Conservation (phyloP, 2,888 invertebrate genomes). For the Drosophila leonis region DNA sequence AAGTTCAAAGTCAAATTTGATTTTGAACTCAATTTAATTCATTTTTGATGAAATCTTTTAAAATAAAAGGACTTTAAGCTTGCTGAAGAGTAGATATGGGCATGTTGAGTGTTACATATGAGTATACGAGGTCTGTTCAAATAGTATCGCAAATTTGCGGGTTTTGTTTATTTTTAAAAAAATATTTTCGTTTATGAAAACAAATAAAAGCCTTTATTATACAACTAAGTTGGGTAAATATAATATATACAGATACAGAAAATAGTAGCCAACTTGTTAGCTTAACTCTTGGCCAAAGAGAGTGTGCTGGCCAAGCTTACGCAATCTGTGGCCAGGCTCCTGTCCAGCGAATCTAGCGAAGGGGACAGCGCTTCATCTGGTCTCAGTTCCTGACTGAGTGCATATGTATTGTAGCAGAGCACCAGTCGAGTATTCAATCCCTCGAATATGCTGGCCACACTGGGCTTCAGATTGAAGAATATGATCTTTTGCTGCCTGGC, state of each 20-base stretch:
- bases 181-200: background rate
- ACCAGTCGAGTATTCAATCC: constrained; percentile 85
- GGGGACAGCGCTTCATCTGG: constrained; percentile 12
- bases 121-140: no score
- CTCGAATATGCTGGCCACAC: constrained; percentile 92
- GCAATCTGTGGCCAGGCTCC: constrained; percentile 48
- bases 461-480: constrained; percentile 93
- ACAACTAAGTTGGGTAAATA: background rate
- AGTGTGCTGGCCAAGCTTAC: constrained; percentile 66
- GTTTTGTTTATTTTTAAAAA: no score
- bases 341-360: constrained; percentile 57
- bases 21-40: background rate
- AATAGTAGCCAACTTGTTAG: no score
- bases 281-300: constrained; percentile 49
- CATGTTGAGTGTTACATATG: no score
- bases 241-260: background rate
- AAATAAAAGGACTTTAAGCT: no score
- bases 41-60: background rate
- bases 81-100: no score
- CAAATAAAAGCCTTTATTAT: background rate
- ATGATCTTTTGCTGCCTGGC: constrained; percentile 91
- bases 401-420: constrained; percentile 80
- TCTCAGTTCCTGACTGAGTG: constrained; percentile 65
- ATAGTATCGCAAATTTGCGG: no score
- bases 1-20: background rate